Evolutionary conservation across 2,113 vertebrate species (phyloP).

Genomic region (Daboia siamensis): DNA sequence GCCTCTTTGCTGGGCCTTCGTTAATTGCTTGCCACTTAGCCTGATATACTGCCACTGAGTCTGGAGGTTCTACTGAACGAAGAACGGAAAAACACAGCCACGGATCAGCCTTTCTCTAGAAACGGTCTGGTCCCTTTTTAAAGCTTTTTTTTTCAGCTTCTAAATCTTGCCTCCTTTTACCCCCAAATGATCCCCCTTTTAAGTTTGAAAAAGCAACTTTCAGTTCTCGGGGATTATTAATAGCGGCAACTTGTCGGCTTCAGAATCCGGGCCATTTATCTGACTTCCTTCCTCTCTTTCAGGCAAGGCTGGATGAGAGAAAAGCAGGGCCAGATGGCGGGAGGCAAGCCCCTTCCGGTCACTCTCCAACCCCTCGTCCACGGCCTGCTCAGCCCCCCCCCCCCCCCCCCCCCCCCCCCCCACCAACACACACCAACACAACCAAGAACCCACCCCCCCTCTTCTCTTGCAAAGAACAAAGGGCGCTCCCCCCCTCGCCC

Average conservation of each 20-base stretch:
- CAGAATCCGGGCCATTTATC: not conserved
- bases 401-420: no score
- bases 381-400: no score
- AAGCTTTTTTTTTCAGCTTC: not conserved
- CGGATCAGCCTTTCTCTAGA: no score
- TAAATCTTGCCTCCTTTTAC: not conserved
- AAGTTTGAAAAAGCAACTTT: not conserved
- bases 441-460: no score
- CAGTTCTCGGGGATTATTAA: not conserved
- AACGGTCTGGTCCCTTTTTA: not conserved
- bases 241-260: not conserved
- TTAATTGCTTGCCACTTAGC: not conserved
- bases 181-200: not conserved
- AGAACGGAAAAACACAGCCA: not conserved
- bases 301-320: not conserved
- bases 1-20: not conserved
- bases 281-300: slow-evolving; percentile 12
- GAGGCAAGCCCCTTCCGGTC: not conserved
- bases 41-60: not conserved
- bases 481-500: no score
- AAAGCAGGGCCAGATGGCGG: not conserved
- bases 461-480: no score
- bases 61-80: not conserved
- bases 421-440: no score
- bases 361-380: not conserved